phyloP scores from a whole-genome alignment of 2,797 vertebrate genomes.

The Xiphorhynchus erythropygius region DNA sequence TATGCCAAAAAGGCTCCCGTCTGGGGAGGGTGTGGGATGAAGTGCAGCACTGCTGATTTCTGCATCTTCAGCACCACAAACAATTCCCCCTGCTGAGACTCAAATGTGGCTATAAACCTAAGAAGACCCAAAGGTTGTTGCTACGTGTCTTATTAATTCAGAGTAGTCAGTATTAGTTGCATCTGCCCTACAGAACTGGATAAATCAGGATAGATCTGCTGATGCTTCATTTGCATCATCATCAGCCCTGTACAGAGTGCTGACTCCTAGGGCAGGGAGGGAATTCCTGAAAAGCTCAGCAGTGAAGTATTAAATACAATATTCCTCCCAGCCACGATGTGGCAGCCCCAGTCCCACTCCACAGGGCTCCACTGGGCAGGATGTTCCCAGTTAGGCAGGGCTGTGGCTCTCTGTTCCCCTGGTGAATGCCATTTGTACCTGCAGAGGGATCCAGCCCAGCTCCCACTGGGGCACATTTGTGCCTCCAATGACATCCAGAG shows the following conservation, averaged over 20 bases:
- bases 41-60: background rate
- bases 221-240: background rate
- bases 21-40: background rate
- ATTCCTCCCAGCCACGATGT: background rate
- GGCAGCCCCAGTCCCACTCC: background rate
- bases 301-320: constrained; percentile 10
- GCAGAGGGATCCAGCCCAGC: background rate
- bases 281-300: background rate
- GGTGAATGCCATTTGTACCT: constrained; percentile 18
- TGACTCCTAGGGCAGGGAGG: background rate
- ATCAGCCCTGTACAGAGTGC: background rate
- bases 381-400: constrained; percentile 6
- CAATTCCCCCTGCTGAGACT: background rate
- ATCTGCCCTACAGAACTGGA: background rate
- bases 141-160: background rate
- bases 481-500: background rate
- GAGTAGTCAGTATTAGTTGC: background rate
- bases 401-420: background rate
- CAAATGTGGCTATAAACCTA: background rate
- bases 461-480: background rate
- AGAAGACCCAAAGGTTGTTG: background rate
- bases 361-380: background rate
- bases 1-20: background rate
- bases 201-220: background rate
- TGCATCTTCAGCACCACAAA: background rate